Evolutionary conservation across 1,140 invertebrate species (phyloP), one percentile per base, ranked within the genome.

Genomic region (Mactra quadrangularis): DNA sequence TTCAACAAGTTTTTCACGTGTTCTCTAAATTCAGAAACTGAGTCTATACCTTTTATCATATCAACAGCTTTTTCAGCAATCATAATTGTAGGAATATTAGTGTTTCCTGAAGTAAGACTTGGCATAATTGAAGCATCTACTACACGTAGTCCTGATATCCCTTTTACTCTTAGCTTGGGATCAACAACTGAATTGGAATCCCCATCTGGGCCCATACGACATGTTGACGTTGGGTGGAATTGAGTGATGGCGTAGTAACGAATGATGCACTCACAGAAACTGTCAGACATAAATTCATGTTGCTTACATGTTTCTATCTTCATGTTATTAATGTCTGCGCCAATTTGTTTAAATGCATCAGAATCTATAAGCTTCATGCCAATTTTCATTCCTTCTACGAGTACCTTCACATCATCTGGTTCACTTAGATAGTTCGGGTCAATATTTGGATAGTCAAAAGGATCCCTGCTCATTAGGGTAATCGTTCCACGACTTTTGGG

Each of bases 151-250:
- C 38, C n/a, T 22, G 22, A 1, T 9, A 64, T 38, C 13, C 60
- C 60, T 38, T 64, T 64, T 1, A 71, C 68, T 15, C 41, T 50
- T 27, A 71, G 50, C 11, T 6, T 17, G 25, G 68, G 68, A 22
- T 71, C 68, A 6, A 71, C 68, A 0, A 71, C 82, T 15, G 68
- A 27, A 9, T 22, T n/a, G 11, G 38, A 22, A 17, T 71, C 68
- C 25, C 22, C 22, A 52, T n/a, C 29, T 4, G 45, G 9, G 11
- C 68, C 68, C 96, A 90, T 97, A 98, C 89, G 98, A 97, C 0
- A 94, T 96, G 33, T 97, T 96, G 96, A 97, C 97, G 52, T 97
- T 96, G 17, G 95, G 93, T 0, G 96, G 96, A 9, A 52, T 19
- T 27, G n/a, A 9, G 22, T 41, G 29, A 47, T 15, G 1, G 47